Conservation (phyloP, 2,888 invertebrate genomes). For the Steinernema scapterisci region DNA sequence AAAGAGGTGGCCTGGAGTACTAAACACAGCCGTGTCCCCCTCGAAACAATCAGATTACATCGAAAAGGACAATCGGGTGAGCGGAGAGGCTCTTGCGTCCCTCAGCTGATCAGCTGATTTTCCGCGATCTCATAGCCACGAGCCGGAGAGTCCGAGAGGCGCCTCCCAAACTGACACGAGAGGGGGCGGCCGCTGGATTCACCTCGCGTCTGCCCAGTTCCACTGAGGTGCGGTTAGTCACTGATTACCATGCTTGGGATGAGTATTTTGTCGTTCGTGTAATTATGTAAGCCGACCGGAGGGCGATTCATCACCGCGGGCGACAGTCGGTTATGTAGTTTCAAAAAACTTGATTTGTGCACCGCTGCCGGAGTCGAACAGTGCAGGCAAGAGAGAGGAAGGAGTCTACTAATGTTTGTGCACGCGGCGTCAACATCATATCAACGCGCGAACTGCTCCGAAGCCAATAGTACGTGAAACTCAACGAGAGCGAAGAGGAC, state of each 20-base stretch:
- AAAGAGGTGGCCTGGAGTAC: not conserved
- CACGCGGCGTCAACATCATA: constrained; percentile 15
- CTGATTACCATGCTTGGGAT: not conserved
- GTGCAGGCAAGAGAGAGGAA: too few relatives aligned
- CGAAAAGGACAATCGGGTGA: not conserved
- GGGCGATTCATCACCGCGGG: not conserved
- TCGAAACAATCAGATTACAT: constrained; percentile 8
- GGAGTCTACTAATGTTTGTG: not conserved
- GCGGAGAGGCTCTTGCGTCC: not conserved
- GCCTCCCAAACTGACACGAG: not conserved
- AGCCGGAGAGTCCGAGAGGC: not conserved
- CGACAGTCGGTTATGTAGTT: constrained; percentile 16
- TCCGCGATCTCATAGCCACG: not conserved
- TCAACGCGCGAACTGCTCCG: not conserved
- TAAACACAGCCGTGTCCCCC: not conserved
- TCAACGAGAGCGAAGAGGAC: not conserved
- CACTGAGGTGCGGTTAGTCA: not conserved
- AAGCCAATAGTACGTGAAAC: not conserved
- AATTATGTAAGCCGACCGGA: not conserved
- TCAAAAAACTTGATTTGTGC: constrained; percentile 19
- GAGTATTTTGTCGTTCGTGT: constrained; percentile 20
- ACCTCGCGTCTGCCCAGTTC: not conserved
- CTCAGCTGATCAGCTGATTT: constrained; percentile 8
- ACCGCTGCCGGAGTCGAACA: not conserved
- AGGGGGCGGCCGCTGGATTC: not conserved